phyloP scores from a whole-genome alignment of 2,888 invertebrate species.

The Aphodius granarius region DNA sequence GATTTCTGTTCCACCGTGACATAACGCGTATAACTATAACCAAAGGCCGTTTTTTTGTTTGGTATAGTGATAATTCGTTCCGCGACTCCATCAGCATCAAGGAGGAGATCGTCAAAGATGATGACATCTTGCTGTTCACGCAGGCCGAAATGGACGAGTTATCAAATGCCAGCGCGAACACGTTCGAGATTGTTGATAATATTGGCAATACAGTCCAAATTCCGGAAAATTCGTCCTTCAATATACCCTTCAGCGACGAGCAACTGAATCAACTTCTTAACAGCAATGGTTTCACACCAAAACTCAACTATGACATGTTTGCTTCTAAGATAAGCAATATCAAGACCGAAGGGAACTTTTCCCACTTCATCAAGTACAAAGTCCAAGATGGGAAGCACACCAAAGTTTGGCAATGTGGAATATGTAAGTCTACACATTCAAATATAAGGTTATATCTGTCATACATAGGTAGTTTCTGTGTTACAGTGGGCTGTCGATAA shows the following conservation, averaged over 20 bases:
- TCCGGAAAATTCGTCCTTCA: conserved; percentile 31
- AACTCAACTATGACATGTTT: conserved; percentile 18
- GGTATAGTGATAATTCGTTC: conserved; percentile 14
- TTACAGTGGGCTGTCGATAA: no score
- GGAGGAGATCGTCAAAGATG: conserved; percentile 42
- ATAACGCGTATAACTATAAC: not conserved
- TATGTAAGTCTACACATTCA: conserved; percentile 67
- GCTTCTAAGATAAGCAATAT: conserved; percentile 21
- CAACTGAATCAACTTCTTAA: conserved; percentile 34
- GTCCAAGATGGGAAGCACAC: conserved; percentile 68
- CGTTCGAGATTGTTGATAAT: conserved; percentile 32
- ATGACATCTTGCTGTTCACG: conserved; percentile 42
- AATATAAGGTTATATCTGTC: no score
- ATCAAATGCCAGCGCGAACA: conserved; percentile 20
- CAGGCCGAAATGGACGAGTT: conserved; percentile 35
- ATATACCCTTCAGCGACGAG: conserved; percentile 33
- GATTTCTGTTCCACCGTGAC: not conserved
- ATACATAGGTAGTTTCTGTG: no score
- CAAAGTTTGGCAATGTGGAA: conserved; percentile 75
- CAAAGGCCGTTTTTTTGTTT: not conserved
- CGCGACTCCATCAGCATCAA: conserved; percentile 33
- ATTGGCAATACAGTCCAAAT: conserved; percentile 29
- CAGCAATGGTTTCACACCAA: conserved; percentile 18
- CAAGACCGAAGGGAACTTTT: conserved; percentile 35
- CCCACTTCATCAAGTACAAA: conserved; percentile 69